Evolutionary conservation across 1,140 invertebrate genomes (phyloP).

Genomic region (Spodoptera litura): DNA sequence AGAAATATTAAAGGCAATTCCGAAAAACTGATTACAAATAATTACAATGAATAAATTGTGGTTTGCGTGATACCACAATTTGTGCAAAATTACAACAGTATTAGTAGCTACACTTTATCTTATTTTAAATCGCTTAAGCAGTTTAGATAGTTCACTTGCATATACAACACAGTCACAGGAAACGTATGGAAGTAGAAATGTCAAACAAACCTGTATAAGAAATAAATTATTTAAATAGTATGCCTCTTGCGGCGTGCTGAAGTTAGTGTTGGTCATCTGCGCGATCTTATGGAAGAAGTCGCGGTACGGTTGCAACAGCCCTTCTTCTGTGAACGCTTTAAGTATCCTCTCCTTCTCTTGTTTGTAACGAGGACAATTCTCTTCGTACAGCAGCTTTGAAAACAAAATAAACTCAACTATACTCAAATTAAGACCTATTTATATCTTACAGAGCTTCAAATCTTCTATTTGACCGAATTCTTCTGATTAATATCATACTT

Average conservation of each 20-base stretch:
- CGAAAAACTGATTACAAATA: not conserved
- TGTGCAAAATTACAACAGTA: too few relatives aligned
- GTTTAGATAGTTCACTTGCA: too few relatives aligned
- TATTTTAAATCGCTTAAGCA: too few relatives aligned
- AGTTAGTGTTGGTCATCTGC: conserved; percentile 80
- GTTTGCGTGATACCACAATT: too few relatives aligned
- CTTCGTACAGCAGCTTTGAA: conserved; percentile 80
- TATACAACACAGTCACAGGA: too few relatives aligned
- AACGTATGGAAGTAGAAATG: too few relatives aligned
- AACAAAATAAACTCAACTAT: conserved; percentile 29
- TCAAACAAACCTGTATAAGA: conserved; percentile 76
- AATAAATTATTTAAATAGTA: conserved; percentile 83
- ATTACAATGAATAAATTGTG: too few relatives aligned
- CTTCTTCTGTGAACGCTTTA: conserved; percentile 74
- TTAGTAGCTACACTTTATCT: too few relatives aligned
- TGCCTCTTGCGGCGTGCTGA: conserved; percentile 76
- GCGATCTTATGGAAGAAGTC: conserved; percentile 84
- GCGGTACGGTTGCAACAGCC: conserved; percentile 72
- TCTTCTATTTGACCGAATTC: not conserved
- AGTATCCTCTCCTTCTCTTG: conserved; percentile 79
- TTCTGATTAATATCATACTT: conserved; percentile 51
- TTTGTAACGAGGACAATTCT: conserved; percentile 81
- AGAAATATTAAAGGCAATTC: not conserved
- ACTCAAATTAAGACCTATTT: too few relatives aligned
- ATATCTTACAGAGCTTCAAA: too few relatives aligned